Conservation (phyloP, 2,888 invertebrate genomes). For the Andrena haemorrhoa region DNA sequence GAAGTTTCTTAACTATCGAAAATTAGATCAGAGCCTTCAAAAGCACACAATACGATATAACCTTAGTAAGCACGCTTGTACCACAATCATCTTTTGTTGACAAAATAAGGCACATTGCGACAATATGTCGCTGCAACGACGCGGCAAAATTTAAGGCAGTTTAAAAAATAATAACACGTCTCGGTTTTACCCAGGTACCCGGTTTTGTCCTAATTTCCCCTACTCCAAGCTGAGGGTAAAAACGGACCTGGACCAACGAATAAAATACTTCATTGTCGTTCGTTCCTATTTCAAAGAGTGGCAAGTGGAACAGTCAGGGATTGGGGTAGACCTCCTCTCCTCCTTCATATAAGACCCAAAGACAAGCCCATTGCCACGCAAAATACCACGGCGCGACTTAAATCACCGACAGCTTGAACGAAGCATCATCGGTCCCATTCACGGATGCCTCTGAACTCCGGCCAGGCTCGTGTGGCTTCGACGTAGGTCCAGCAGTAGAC, state of each 20-base stretch:
- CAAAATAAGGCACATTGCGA: too few relatives aligned
- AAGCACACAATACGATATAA: too few relatives aligned
- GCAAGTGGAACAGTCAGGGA: neutral
- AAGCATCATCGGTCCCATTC: neutral
- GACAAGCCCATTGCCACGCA: neutral
- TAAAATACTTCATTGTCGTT: neutral
- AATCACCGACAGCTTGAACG: neutral
- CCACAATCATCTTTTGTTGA: too few relatives aligned
- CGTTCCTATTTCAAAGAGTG: neutral
- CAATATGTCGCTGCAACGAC: too few relatives aligned
- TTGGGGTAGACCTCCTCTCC: neutral
- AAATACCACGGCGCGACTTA: neutral
- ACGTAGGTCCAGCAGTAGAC: conserved; percentile 7
- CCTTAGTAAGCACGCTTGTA: too few relatives aligned
- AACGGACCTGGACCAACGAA: too few relatives aligned
- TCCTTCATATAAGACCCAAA: neutral
- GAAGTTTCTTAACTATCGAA: too few relatives aligned
- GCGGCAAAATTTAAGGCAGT: too few relatives aligned
- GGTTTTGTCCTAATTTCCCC: too few relatives aligned
- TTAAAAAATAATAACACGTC: too few relatives aligned
- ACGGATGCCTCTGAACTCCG: neutral
- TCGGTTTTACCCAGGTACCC: too few relatives aligned
- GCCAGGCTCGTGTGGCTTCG: neutral
- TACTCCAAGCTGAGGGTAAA: neutral
- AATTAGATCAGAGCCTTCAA: too few relatives aligned